phyloP scores from a whole-genome alignment of 2,113 vertebrate genomes.

The Trematocara nigrifrons region DNA sequence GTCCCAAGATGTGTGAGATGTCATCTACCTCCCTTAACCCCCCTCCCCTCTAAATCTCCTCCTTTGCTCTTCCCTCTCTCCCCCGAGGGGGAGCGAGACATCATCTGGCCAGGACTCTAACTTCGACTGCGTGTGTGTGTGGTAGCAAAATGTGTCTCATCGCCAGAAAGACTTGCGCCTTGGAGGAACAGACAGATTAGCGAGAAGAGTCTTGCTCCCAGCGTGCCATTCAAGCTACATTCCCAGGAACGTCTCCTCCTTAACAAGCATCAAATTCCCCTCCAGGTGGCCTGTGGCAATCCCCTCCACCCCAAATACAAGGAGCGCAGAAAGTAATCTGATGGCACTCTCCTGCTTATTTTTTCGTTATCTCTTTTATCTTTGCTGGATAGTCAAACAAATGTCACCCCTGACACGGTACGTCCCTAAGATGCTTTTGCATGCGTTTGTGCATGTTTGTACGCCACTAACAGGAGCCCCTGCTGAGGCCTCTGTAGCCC shows the following conservation, averaged over 20 bases:
- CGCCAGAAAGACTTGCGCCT: constrained; percentile 55
- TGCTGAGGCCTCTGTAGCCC: constrained; percentile 5
- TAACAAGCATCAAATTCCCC: constrained; percentile 59
- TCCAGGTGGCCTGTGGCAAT: constrained; percentile 38
- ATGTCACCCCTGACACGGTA: neutral
- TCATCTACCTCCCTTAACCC: constrained; percentile 17
- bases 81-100: constrained; percentile 32
- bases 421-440: neutral
- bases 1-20: constrained; percentile 12
- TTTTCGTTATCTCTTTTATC: neutral
- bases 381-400: neutral
- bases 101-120: constrained; percentile 51
- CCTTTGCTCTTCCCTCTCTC: constrained; percentile 8
- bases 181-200: constrained; percentile 68
- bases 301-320: constrained; percentile 7
- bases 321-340: constrained; percentile 43
- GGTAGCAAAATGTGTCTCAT: constrained; percentile 20
- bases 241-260: constrained; percentile 54
- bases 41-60: neutral
- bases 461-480: neutral
- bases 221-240: constrained; percentile 36
- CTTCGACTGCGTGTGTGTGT: neutral
- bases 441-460: neutral
- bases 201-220: constrained; percentile 45
- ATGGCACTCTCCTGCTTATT: constrained; percentile 13